Evolutionary conservation across 1,140 invertebrate species (phyloP), one percentile per base, ranked within the genome.

Genomic region (Cyrtorhinus lividipennis): DNA sequence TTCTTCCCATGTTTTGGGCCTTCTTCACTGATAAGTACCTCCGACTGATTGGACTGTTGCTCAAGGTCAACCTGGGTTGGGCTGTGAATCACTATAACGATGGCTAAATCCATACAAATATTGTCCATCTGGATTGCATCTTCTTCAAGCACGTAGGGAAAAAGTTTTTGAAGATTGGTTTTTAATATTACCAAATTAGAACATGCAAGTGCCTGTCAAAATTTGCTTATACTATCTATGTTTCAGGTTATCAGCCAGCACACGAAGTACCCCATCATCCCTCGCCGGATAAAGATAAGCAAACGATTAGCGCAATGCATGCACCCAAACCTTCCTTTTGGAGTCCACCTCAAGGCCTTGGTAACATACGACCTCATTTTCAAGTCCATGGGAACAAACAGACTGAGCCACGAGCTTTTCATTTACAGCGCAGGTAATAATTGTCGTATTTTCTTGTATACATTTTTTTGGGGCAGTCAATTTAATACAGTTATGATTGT

Each of bases 291-390:
- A 63, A 90, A 91, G 69, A 90, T 97, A 68, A 90, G 89, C 45
- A 96, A 96, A 78, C 79, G 93, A 67, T 76, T 96, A 63, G 90
- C 92, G 59, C 93, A 96, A 80, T 97, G 93, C 75, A 87, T 97
- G 79, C 93, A 97, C 79, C 92, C 92, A 53, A 87, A 87, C 27
- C 76, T 97, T 62, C 93, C 93, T 45, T 84, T 86, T 65, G 92
- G 90, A 62, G 93, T 96, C 23, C 93, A 97, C 76, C 74, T 95
- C 25, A 95, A 95, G 76, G 90, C 92, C 23, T 74, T 96, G 30
- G 93, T 96, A 76, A 93, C 90, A 0, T 97, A 95, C 73, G 89
- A 92, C 69, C 86, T 92, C 65, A 91, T 95, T 70, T 95, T 96
- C 75, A 88, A 88, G 72, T 88, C 85, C 69, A 92, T 95, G 75